Conservation (phyloP, 2,797 vertebrate species). For the Helostoma temminkii region DNA sequence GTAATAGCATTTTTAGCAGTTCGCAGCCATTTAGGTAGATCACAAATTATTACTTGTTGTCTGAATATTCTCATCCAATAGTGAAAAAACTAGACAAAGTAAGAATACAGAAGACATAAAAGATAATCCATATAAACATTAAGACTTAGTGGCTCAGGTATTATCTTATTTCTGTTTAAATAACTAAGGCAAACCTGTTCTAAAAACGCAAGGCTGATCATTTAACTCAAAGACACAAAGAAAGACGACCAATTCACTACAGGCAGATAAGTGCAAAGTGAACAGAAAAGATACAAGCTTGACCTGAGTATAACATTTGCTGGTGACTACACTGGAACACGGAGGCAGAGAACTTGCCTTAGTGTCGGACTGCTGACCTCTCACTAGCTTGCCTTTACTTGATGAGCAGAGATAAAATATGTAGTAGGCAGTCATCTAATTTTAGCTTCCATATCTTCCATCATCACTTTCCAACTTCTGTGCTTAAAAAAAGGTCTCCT, state of each 20-base stretch:
- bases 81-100: neutral
- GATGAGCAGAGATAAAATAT: conserved; percentile 81
- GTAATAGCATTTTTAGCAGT: conserved; percentile 42
- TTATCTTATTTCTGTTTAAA: conserved; percentile 3
- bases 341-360: conserved; percentile 30
- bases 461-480: conserved; percentile 79
- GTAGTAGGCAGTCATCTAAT: conserved; percentile 75
- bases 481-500: conserved; percentile 59
- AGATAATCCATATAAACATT: conserved; percentile 6
- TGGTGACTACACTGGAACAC: conserved; percentile 24
- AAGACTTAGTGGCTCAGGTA: neutral
- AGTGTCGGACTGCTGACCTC: conserved; percentile 73
- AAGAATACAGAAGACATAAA: neutral
- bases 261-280: conserved; percentile 10
- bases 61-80: conserved; percentile 2
- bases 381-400: conserved; percentile 48
- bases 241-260: neutral
- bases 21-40: conserved; percentile 14
- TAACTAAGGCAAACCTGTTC: neutral
- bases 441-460: conserved; percentile 74
- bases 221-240: conserved; percentile 6
- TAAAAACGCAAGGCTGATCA: neutral
- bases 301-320: conserved; percentile 21
- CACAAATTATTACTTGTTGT: conserved; percentile 28
- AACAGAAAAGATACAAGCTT: conserved; percentile 17